These are phyloP conservation scores for Chrosomus eos DNA, from an alignment of 2,797 vertebrate genomes.

Conservation along the genomic window DNA sequence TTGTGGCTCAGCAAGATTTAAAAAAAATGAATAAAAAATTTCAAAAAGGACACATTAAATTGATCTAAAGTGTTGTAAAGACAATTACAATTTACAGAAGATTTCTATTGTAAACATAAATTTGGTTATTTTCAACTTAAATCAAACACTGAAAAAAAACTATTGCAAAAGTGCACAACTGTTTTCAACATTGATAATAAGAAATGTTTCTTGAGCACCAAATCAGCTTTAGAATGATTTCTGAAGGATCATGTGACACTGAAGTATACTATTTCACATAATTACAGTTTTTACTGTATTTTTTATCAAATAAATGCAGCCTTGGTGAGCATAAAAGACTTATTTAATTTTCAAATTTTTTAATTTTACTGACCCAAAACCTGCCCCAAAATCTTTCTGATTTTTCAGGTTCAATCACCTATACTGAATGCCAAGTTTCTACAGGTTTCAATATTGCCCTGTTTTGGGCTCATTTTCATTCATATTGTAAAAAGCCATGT, in stretches of 20 bases:
- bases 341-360: background rate
- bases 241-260: background rate
- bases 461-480: background rate
- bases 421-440: background rate
- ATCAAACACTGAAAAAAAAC: background rate
- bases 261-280: background rate
- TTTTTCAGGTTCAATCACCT: background rate
- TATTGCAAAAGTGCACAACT: background rate
- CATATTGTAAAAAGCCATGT: slow-evolving; percentile 3
- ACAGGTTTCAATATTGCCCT: background rate
- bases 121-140: background rate
- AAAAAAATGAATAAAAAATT: too few relatives aligned
- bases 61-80: background rate
- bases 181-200: background rate
- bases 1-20: background rate
- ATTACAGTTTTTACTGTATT: too few relatives aligned
- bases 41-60: background rate
- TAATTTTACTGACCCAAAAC: background rate
- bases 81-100: background rate
- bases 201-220: background rate
- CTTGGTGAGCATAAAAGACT: background rate
- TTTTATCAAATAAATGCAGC: background rate
- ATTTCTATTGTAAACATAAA: background rate
- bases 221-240: background rate
- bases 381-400: background rate